Evolutionary conservation across 2,888 invertebrate genomes (phyloP), one percentile per base, ranked within the genome.

Genomic region (Eupelmus urozonus): DNA sequence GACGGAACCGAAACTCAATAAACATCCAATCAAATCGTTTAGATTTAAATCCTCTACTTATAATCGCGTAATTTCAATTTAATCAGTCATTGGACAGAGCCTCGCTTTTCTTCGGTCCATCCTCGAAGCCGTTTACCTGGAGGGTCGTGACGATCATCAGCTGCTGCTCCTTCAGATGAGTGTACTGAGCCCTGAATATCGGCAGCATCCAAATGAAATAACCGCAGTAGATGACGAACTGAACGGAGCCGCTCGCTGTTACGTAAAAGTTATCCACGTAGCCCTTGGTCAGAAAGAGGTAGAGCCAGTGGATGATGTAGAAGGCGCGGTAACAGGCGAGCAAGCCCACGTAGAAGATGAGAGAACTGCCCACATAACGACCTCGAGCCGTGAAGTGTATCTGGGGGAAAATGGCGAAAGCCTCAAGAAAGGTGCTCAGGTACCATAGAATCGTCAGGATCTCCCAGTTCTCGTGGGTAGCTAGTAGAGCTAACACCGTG

Each of bases 171-270:
- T 67, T 72, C 3, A 69, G 55, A 27, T 73, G 63, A 1, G 20
- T 34, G 45, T 80, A 78, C 20, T 70, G 78, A 1, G 57, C 53
- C 27, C 72, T 74, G 45, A 78, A 80, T 0, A 67, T 51, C 0
- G 76, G 76, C 16, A 80, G 13, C 75, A 80, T 73, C 79, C 78
- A 73, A 0, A 20, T 42, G 3, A 80, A 80, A 60, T 73, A 80
- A 20, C 34, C 53, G n/a, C 51, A 42, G 29, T 65, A 76, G 7
- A 79, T 60, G 25, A 80, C 1, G 7, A 78, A 76, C 25, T 80
- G 80, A 1, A 20, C 23, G 4, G 4, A 20, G 4, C 80, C 80
- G 18, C 62, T 20, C 1, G 25, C 51, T 0, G 20, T 34, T 13
- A 80, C 66, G 34, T 51, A 62, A 5, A 55, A 53, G 42, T 73